A percentile compares a stretch with the other conserved stretches of the same genome.
phyloP scores from a whole-genome alignment of 2,797 vertebrate genomes.

The Ctenochaetus hawaiiensis region DNA sequence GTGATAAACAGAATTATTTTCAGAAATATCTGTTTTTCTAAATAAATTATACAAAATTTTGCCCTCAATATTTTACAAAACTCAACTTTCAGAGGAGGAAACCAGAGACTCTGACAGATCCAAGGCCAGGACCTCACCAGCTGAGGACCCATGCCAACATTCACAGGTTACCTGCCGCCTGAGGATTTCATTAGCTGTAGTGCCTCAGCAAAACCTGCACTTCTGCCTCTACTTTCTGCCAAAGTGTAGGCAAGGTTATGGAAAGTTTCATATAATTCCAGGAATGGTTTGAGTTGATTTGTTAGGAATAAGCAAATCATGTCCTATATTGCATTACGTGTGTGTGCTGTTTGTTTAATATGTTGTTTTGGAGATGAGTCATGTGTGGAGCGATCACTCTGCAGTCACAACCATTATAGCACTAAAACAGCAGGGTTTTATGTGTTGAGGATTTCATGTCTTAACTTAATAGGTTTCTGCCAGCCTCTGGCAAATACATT shows the following conservation, averaged over 20 bases:
- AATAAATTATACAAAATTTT: constrained; percentile 16
- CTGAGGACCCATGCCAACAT: constrained; percentile 28
- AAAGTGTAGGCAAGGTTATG: background rate
- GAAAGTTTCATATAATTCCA: background rate
- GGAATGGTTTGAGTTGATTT: background rate
- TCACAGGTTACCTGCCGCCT: constrained; percentile 23
- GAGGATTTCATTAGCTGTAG: background rate
- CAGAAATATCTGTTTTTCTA: background rate
- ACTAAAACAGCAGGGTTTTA: constrained; percentile 39
- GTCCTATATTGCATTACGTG: background rate
- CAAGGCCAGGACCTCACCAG: background rate
- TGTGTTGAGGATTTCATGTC: constrained; percentile 14
- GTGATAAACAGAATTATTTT: background rate
- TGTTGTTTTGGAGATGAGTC: constrained; percentile 7
- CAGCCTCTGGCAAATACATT: constrained; percentile 43
- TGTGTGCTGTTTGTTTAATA: background rate
- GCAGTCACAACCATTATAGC: constrained; percentile 9
- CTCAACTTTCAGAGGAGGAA: background rate
- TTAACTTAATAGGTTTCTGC: constrained; percentile 43
- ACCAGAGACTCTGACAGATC: background rate
- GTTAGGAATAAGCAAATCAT: background rate
- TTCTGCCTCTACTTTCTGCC: background rate
- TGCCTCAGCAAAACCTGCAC: background rate
- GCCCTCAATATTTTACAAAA: background rate
- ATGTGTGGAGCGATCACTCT: constrained; percentile 5